Evolutionary conservation across 92 coral and sea anemone genomes (phyloP).

Genomic region (Palythoa grandiflora): DNA sequence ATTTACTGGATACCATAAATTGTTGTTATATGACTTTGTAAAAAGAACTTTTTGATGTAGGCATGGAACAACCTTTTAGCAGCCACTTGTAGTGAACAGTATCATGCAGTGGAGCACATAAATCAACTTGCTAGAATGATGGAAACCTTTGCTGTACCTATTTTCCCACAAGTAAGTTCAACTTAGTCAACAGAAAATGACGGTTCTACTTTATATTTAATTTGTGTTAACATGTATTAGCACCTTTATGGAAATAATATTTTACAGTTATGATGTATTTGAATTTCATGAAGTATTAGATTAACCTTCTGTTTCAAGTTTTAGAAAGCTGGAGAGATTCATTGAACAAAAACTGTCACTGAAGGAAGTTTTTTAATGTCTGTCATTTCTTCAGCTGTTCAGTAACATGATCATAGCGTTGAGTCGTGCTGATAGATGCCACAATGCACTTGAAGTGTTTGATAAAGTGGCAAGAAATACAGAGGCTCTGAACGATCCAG

Average conservation of each 20-base stretch:
- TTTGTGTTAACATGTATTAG: too few species aligned
- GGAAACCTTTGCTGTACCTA: slow-evolving; percentile 5
- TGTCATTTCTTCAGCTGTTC: neutral
- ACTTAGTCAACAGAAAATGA: neutral
- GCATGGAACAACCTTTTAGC: slow-evolving; percentile 12
- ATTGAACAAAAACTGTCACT: neutral
- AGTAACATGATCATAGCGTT: neutral
- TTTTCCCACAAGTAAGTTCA: slow-evolving; percentile 3
- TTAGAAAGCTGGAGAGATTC: neutral
- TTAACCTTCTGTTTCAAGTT: too few species aligned
- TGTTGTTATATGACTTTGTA: neutral
- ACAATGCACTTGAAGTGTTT: slow-evolving; percentile 19
- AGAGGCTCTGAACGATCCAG: neutral
- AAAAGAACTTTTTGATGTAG: neutral
- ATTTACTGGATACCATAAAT: neutral
- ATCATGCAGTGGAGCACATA: neutral
- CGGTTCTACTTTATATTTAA: too few species aligned
- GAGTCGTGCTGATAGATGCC: neutral
- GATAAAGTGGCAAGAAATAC: slow-evolving; percentile 6
- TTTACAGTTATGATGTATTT: too few species aligned
- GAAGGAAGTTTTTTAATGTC: neutral
- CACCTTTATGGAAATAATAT: too few species aligned
- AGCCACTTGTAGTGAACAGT: neutral
- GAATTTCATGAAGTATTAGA: too few species aligned
- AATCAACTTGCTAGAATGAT: neutral